Evolutionary conservation across 2,113 vertebrate species (phyloP).

Genomic region (Forbesichthys papilliferus): DNA sequence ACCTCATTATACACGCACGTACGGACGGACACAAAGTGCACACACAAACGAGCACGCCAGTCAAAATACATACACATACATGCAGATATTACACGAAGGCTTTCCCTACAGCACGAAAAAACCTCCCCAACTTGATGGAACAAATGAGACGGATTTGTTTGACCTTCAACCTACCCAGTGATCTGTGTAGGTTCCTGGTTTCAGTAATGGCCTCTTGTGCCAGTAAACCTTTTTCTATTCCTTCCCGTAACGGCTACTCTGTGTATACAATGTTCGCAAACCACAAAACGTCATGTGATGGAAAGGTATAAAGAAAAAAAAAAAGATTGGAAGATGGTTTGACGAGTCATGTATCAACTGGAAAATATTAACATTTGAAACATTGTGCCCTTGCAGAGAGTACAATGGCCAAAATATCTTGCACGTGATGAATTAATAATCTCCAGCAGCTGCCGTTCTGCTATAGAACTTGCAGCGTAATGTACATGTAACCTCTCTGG

Average conservation of each 20-base stretch:
- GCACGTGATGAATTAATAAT: conserved; percentile 65
- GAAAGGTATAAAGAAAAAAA: conserved; percentile 49
- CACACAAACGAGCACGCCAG: not conserved
- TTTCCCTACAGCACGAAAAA: not conserved
- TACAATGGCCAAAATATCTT: conserved; percentile 49
- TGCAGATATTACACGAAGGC: not conserved
- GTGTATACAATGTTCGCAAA: conserved; percentile 59
- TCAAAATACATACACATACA: not conserved
- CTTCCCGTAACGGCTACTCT: conserved; percentile 72
- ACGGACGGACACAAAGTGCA: not conserved
- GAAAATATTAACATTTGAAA: conserved; percentile 51
- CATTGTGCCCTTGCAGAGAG: conserved; percentile 44
- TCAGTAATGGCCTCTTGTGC: conserved; percentile 65
- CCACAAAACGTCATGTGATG: conserved; percentile 63
- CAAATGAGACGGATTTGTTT: conserved; percentile 44
- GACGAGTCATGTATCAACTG: conserved; percentile 63
- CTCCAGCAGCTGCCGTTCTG: conserved; percentile 24
- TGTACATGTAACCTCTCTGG: no score
- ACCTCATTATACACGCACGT: not conserved
- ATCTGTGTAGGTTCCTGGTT: conserved; percentile 36
- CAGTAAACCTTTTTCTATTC: conserved; percentile 67
- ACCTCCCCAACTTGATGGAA: conserved; percentile 55
- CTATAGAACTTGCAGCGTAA: not conserved
- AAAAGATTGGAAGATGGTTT: conserved; percentile 48
- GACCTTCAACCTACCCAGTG: conserved; percentile 63